Conservation (phyloP, 1,140 invertebrate genomes). For the Cyclargus thomasi region DNA sequence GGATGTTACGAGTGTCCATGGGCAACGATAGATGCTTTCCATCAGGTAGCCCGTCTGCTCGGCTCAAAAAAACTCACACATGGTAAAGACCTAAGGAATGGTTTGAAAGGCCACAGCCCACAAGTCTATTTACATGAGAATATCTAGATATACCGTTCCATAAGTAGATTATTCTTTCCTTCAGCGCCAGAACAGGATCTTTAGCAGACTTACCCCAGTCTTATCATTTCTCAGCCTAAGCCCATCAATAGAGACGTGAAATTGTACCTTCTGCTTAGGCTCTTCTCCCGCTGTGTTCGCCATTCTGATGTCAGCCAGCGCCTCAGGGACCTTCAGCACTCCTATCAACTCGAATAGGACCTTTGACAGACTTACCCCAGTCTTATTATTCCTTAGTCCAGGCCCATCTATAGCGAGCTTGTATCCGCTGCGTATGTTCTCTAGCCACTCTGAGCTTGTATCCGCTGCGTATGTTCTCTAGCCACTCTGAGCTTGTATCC, state of each 20-base stretch:
- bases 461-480: constrained; percentile 94
- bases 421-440: constrained; percentile 97
- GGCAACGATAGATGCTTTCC: too few relatives aligned
- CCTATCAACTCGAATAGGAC: constrained; percentile 85
- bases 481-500: constrained; percentile 96
- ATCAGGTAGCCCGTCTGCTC: too few relatives aligned
- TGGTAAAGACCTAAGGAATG: too few relatives aligned
- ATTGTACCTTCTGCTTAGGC: constrained; percentile 92
- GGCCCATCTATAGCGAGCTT: constrained; percentile 97
- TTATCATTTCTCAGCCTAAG: constrained; percentile 95
- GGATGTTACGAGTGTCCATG: too few relatives aligned
- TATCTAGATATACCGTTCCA: too few relatives aligned
- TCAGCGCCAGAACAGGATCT: constrained; percentile 78
- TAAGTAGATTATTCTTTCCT: too few relatives aligned
- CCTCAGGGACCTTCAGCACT: constrained; percentile 94
- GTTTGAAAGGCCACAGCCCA: too few relatives aligned
- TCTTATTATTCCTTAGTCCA: constrained; percentile 94
- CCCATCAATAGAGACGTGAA: constrained; percentile 97
- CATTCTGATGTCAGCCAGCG: too few relatives aligned
- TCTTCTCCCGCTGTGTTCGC: constrained; percentile 97
- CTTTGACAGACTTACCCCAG: constrained; percentile 80
- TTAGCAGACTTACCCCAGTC: constrained; percentile 82
- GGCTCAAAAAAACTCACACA: too few relatives aligned
- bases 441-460: constrained; percentile 92
- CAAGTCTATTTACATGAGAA: too few relatives aligned